Percentiles rank a stretch among this genome's conserved stretches.
Evolutionary conservation across 1,140 invertebrate genomes (phyloP).

Genomic region (Drosophila pandora): DNA sequence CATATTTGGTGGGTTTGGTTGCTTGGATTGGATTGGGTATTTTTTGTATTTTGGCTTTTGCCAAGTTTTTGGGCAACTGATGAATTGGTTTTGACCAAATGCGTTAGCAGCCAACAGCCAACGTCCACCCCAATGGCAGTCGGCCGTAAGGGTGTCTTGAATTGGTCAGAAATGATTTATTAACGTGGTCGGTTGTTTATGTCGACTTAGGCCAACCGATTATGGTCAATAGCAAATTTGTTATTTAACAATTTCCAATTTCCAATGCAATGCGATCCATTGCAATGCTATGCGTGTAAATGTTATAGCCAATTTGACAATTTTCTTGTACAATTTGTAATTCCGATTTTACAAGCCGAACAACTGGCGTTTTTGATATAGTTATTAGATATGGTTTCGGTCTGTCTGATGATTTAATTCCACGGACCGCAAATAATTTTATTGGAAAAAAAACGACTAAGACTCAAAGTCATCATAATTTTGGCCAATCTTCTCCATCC

Average conservation of each 20-base stretch:
- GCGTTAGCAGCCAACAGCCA: constrained; percentile 52
- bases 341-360: constrained; percentile 56
- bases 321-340: constrained; percentile 49
- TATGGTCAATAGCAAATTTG: constrained; percentile 69
- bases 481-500: constrained; percentile 15
- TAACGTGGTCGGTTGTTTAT: constrained; percentile 76
- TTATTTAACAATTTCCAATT: constrained; percentile 73
- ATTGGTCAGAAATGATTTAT: constrained; percentile 79
- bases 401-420: constrained; percentile 45
- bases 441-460: background rate
- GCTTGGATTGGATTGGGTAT: constrained; percentile 23
- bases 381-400: constrained; percentile 68
- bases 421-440: constrained; percentile 1
- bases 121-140: constrained; percentile 58
- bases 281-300: constrained; percentile 66
- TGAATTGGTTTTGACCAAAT: constrained; percentile 79
- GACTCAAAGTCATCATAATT: constrained; percentile 6
- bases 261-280: constrained; percentile 59
- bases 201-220: constrained; percentile 56
- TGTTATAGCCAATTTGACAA: constrained; percentile 44
- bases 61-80: constrained; percentile 72
- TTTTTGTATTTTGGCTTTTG: constrained; percentile 28
- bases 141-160: constrained; percentile 63
- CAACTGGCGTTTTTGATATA: constrained; percentile 59
- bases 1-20: constrained; percentile 67